Conservation (phyloP, 2,113 vertebrate species). For the Gobiocypris rarus region DNA sequence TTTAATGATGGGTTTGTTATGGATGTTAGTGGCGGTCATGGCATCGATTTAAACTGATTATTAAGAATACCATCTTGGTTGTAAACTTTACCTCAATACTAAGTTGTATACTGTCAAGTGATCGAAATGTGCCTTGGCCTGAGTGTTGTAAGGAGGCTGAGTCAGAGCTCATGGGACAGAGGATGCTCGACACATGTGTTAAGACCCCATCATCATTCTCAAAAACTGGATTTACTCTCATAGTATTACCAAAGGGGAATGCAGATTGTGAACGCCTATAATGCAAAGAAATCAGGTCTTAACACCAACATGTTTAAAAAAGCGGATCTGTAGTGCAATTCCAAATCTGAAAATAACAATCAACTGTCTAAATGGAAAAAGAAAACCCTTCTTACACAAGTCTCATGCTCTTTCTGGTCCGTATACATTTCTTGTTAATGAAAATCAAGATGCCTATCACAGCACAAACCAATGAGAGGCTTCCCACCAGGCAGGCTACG, state of each 20-base stretch:
- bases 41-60: not conserved
- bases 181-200: constrained; percentile 72
- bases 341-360: not conserved
- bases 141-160: constrained; percentile 71
- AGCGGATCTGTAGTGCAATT: not conserved
- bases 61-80: constrained; percentile 50
- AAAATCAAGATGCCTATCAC: constrained; percentile 77
- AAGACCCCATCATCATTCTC: constrained; percentile 78
- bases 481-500: constrained; percentile 73
- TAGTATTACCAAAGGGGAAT: constrained; percentile 75
- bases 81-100: constrained; percentile 76
- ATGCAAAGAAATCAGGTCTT: constrained; percentile 71
- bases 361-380: constrained; percentile 11
- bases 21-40: constrained; percentile 11
- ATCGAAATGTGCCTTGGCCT: constrained; percentile 72
- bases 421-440: constrained; percentile 80
- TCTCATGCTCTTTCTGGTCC: constrained; percentile 75
- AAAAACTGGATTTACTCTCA: constrained; percentile 83
- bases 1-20: constrained; percentile 2
- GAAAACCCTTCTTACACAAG: constrained; percentile 77
- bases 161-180: constrained; percentile 73
- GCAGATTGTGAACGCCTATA: constrained; percentile 76
- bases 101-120: constrained; percentile 75
- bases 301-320: constrained; percentile 55
- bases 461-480: constrained; percentile 77